phyloP scores from a whole-genome alignment of 2,888 invertebrate genomes.

The Chaitophorus viminalis region DNA sequence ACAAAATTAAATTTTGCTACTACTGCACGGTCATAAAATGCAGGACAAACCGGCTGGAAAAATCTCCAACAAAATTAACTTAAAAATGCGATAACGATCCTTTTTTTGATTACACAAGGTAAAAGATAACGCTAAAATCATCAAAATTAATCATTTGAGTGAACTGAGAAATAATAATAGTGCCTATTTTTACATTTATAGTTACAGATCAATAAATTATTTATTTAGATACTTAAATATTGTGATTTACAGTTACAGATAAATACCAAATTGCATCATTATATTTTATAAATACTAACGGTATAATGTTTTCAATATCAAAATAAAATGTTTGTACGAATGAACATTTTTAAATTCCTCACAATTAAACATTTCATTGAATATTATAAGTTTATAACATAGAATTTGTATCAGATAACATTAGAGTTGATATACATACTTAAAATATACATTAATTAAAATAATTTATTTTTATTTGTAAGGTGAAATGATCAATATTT shows the following conservation, averaged over 20 bases:
- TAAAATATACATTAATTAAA: not conserved
- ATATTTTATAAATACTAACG: no score
- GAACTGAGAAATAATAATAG: conserved; percentile 65
- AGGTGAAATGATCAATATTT: not conserved
- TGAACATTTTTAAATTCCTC: no score
- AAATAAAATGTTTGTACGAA: no score
- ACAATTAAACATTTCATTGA: no score
- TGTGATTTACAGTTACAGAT: no score
- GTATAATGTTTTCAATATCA: no score
- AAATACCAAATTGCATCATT: no score
- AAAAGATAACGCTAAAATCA: conserved; percentile 67
- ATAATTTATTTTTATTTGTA: not conserved
- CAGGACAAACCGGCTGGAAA: conserved; percentile 19
- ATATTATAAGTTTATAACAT: no score
- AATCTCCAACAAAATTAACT: conserved; percentile 55
- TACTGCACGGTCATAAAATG: conserved; percentile 7
- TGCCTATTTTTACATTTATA: conserved; percentile 31
- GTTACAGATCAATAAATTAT: no score
- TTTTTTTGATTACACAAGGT: conserved; percentile 64
- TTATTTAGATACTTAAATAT: no score
- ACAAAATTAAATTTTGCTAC: conserved; percentile 39
- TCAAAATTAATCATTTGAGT: conserved; percentile 68
- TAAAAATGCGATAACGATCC: conserved; percentile 32
- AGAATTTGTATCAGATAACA: not conserved
- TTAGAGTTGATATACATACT: not conserved